phyloP scores from a whole-genome alignment of 2,113 vertebrate genomes.

The Anser brachyrhynchus region DNA sequence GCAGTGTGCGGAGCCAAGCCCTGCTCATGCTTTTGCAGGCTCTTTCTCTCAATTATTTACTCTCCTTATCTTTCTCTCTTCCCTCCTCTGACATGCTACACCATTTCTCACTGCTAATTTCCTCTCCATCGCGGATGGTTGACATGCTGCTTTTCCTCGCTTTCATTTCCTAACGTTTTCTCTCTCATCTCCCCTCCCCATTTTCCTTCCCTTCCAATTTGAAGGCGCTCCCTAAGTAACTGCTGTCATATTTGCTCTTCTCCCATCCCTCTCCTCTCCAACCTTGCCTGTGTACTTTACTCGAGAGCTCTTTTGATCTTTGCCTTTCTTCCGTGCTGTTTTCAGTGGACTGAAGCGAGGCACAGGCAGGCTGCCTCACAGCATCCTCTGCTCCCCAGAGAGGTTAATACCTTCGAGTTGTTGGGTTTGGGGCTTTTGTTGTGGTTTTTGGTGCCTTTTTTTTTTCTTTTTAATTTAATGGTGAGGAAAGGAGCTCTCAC shows the following conservation, averaged over 20 bases:
- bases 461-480: neutral
- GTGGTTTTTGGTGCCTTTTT: neutral
- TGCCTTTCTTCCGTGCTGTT: constrained; percentile 1
- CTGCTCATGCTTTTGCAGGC: neutral
- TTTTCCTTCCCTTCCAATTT: constrained; percentile 23
- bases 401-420: constrained; percentile 21
- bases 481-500: constrained; percentile 2
- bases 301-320: constrained; percentile 52
- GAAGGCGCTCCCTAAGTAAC: neutral
- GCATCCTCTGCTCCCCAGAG: neutral
- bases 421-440: constrained; percentile 5
- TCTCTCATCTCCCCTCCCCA: neutral
- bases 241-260: constrained; percentile 46
- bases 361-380: neutral
- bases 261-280: neutral
- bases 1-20: neutral
- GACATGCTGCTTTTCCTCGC: neutral
- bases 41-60: constrained; percentile 64
- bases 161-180: neutral
- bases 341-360: constrained; percentile 15
- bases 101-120: constrained; percentile 46
- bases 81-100: constrained; percentile 31
- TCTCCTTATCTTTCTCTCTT: constrained; percentile 33
- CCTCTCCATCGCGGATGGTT: neutral
- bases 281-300: constrained; percentile 11